Conservation (phyloP, 1,140 invertebrate species). For the Heliconius himera region DNA sequence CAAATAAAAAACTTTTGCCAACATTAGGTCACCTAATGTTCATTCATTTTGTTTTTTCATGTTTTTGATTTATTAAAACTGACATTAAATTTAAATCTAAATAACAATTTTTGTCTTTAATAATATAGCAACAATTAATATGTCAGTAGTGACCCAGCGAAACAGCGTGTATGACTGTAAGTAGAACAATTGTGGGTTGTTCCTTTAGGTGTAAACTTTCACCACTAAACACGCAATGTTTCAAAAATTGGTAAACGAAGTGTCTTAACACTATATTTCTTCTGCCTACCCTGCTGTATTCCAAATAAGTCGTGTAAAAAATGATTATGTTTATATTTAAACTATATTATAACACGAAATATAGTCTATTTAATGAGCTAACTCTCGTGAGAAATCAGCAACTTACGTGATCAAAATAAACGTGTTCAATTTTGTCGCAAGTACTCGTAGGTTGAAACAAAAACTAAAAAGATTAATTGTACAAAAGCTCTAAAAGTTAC, state of each 20-base stretch:
- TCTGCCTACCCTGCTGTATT: too few relatives aligned
- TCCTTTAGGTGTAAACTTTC: too few relatives aligned
- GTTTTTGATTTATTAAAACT: neutral
- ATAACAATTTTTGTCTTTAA: too few relatives aligned
- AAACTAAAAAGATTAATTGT: neutral
- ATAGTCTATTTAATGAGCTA: neutral
- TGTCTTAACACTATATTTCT: too few relatives aligned
- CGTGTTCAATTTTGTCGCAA: neutral
- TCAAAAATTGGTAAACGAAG: too few relatives aligned
- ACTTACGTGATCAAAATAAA: neutral
- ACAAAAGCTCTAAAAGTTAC: too few relatives aligned
- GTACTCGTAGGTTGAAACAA: neutral
- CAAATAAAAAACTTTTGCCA: neutral
- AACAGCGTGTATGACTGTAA: too few relatives aligned
- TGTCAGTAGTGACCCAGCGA: too few relatives aligned
- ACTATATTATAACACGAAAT: neutral
- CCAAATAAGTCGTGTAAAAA: neutral
- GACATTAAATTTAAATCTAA: neutral
- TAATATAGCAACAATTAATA: too few relatives aligned
- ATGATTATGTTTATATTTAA: neutral
- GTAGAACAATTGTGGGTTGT: too few relatives aligned
- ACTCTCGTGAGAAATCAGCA: constrained; percentile 4
- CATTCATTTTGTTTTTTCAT: neutral
- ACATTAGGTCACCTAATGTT: neutral
- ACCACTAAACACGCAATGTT: too few relatives aligned